Evolutionary conservation across 2,797 vertebrate genomes (phyloP).

Genomic region (Columba guinea): DNA sequence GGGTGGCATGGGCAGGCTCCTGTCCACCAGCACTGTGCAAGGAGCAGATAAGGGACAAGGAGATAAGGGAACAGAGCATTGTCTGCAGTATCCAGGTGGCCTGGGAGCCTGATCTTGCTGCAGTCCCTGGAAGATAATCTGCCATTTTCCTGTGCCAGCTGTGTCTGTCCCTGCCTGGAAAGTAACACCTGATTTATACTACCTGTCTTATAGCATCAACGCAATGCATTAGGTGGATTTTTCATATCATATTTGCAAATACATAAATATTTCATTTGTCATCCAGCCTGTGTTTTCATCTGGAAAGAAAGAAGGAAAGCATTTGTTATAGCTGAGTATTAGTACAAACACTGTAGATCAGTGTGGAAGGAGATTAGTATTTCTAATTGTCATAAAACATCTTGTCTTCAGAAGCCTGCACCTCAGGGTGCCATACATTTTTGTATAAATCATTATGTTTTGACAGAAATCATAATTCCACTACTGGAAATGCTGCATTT

Average conservation of each 20-base stretch:
- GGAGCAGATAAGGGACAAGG: not conserved
- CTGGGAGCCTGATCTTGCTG: not conserved
- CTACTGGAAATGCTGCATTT: not conserved
- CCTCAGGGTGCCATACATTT: not conserved
- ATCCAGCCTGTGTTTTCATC: not conserved
- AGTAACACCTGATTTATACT: not conserved
- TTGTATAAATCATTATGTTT: not conserved
- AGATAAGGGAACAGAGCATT: not conserved
- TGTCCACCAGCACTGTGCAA: accelerated
- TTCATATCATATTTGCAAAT: not conserved
- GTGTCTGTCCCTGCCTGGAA: not conserved
- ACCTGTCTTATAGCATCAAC: not conserved
- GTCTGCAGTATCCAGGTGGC: not conserved
- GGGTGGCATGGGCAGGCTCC: not conserved
- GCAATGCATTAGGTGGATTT: not conserved
- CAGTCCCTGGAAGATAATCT: not conserved
- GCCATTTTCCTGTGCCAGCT: not conserved
- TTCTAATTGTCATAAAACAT: not conserved
- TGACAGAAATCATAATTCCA: not conserved
- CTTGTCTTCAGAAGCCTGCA: not conserved
- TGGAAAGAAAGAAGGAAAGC: not conserved
- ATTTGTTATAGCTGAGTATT: not conserved
- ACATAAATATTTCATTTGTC: not conserved
- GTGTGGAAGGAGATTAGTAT: not conserved
- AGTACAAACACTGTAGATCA: not conserved